Evolutionary conservation across 2,113 vertebrate species (phyloP).

Genomic region (Cyphomyrus plagiostoma): DNA sequence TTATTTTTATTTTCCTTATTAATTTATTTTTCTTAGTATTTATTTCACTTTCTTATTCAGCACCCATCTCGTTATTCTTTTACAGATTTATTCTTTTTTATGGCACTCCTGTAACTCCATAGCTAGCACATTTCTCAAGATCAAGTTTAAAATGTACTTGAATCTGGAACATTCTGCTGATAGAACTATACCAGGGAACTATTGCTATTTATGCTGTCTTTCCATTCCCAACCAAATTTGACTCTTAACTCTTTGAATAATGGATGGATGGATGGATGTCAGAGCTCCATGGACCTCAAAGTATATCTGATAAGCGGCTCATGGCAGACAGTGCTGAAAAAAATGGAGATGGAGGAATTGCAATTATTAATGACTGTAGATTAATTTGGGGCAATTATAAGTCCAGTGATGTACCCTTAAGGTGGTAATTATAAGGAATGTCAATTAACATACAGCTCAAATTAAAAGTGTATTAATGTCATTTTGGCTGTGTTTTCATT

Average conservation of each 20-base stretch:
- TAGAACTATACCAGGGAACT: neutral
- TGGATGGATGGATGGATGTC: neutral
- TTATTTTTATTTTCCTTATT: too few relatives aligned
- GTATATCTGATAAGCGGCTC: neutral
- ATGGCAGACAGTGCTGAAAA: neutral
- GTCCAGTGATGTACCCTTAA: constrained; percentile 25
- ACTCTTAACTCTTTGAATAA: neutral
- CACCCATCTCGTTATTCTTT: neutral
- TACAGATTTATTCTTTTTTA: too few relatives aligned
- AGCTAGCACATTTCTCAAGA: neutral
- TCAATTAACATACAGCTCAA: constrained; percentile 14
- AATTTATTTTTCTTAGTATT: too few relatives aligned
- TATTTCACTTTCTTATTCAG: neutral
- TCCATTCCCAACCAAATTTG: neutral
- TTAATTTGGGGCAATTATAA: constrained; percentile 30
- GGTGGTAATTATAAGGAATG: constrained; percentile 24
- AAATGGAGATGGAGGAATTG: neutral
- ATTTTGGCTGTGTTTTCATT: constrained; percentile 12
- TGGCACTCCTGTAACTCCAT: neutral
- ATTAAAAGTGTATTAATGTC: constrained; percentile 15
- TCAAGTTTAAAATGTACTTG: neutral
- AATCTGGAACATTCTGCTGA: neutral
- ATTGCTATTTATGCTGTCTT: neutral
- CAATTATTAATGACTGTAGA: constrained; percentile 24
- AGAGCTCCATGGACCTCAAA: neutral